Conservation (phyloP, 2,888 invertebrate genomes). For the Noctua janthe region DNA sequence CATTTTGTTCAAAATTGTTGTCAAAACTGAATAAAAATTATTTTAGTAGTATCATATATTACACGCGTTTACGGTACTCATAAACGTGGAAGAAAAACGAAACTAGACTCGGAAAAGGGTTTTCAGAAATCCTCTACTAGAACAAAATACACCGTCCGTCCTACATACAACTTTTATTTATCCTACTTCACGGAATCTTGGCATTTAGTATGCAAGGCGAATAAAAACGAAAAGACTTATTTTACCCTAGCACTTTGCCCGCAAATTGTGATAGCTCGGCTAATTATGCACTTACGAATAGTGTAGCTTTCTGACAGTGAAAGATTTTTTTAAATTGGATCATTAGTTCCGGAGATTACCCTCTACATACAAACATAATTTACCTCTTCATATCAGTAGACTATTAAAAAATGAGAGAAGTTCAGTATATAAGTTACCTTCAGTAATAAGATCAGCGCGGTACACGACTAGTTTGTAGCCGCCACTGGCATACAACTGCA, state of each 20-base stretch:
- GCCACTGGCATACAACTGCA: slow-evolving; percentile 91
- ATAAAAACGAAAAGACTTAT: too few species aligned
- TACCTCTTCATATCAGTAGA: neutral
- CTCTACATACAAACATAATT: too few species aligned
- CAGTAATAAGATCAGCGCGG: slow-evolving; percentile 80
- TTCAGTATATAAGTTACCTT: slow-evolving; percentile 78
- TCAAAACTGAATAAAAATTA: neutral
- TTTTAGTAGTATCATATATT: neutral
- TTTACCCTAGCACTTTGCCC: too few species aligned
- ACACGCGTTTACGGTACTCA: neutral
- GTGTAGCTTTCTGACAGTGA: too few species aligned
- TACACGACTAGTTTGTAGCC: slow-evolving; percentile 91
- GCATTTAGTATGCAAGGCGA: too few species aligned
- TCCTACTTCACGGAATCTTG: neutral
- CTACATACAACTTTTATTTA: neutral
- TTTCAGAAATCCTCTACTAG: neutral
- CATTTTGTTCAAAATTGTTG: neutral
- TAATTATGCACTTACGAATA: too few species aligned
- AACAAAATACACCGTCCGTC: too few species aligned
- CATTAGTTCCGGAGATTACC: too few species aligned
- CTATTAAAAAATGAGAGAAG: neutral
- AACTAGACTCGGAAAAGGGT: neutral
- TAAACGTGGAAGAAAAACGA: neutral
- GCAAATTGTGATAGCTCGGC: too few species aligned
- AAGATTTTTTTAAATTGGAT: too few species aligned